Evolutionary conservation across 1,140 invertebrate genomes (phyloP), one percentile per base, ranked within the genome.

Genomic region (Campoletis sonorensis): DNA sequence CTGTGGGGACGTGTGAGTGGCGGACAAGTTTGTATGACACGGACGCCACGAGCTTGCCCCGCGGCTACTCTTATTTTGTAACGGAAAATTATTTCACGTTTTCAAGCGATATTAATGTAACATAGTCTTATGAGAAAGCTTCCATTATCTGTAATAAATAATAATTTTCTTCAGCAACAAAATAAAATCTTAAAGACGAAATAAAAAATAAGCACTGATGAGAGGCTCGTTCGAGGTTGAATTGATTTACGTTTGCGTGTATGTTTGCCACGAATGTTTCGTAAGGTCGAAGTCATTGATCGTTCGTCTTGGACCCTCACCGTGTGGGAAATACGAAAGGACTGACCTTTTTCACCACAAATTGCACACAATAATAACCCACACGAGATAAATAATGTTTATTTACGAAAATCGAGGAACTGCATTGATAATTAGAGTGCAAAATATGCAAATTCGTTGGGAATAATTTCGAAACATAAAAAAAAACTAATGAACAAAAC

Each of bases 301-400:
- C 51, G 51, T 1, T 54, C n/a, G 51, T 54, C 18, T 54, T n/a
- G 51, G 51, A 54, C 51, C 18, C 51, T 54, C n/a, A n/a, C n/a
- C 16, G 3, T n/a, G 51, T 54, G 51, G 4, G 51, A 21, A 18
- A n/a, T 54, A 54, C 51, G 51, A 54, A 54, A 54, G 51, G 1
- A 54, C 51, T 54, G 51, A 54, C 51, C 51, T 54, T 54, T 54
- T 54, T 54, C 51, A 18, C 51, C 51, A 18, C 51, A 54, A 54
- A 54, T 54, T 54, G 18, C 51, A 54, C 13, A 54, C 49, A 54
- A 54, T 54, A n/a, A 54, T 1, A 54, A 8, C n/a, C 51, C 16
- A 54, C 51, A n/a, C 51, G 8, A n/a, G 18, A 72, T 26, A 67
- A 27, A 54, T 51, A 77, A 33, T 26, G 37, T 67, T 33, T 77